These are phyloP conservation scores for Spisula solida DNA, from an alignment of 2,888 invertebrate species.

Conservation along the genomic window DNA sequence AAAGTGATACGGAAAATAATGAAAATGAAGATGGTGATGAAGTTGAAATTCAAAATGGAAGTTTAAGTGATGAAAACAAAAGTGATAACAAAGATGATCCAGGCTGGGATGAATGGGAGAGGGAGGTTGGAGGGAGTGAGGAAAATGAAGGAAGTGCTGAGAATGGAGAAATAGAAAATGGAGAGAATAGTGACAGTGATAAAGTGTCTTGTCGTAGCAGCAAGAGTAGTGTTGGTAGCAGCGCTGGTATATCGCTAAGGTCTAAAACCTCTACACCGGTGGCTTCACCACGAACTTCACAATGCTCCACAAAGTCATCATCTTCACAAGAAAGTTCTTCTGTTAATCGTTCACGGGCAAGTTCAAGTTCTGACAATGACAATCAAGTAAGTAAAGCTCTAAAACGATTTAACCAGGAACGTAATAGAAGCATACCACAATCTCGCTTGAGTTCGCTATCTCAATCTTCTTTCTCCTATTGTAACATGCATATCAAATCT, in stretches of 20 bases:
- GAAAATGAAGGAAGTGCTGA: conserved; percentile 36
- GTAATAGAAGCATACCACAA: conserved; percentile 67
- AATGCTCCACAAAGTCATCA: conserved; percentile 42
- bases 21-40: conserved; percentile 33
- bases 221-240: conserved; percentile 22
- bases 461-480: conserved; percentile 52
- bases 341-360: conserved; percentile 37
- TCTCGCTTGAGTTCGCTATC: conserved; percentile 63
- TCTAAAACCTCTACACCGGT: conserved; percentile 26
- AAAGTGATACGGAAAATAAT: conserved; percentile 19
- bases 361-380: conserved; percentile 62
- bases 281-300: conserved; percentile 38
- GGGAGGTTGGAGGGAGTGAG: conserved; percentile 42
- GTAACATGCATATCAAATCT: conserved; percentile 63
- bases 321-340: conserved; percentile 29
- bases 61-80: background rate
- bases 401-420: conserved; percentile 69
- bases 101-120: conserved; percentile 61
- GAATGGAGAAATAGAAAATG: conserved; percentile 10
- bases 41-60: conserved; percentile 16
- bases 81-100: conserved; percentile 39
- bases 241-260: background rate
- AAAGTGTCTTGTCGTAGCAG: conserved; percentile 11
- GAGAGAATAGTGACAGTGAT: conserved; percentile 24
- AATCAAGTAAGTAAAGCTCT: conserved; percentile 72